phyloP scores from a whole-genome alignment of 2,113 vertebrate species.

The Oophaga pumilio region DNA sequence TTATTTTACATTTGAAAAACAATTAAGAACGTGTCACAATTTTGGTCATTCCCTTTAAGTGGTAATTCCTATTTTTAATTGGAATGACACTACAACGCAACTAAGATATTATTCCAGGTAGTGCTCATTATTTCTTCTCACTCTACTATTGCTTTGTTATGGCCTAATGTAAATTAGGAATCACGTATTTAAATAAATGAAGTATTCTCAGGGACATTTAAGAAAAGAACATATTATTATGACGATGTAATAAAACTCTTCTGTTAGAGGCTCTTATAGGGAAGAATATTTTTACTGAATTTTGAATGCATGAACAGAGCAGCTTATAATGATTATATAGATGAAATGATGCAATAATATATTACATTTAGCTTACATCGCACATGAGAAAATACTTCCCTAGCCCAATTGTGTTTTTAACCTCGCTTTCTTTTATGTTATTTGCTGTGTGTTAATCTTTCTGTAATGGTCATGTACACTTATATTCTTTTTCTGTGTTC shows the following conservation, averaged over 20 bases:
- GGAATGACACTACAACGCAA: neutral
- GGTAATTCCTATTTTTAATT: neutral
- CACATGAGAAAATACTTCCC: neutral
- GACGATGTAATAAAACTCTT: neutral
- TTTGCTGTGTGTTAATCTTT: conserved; percentile 19
- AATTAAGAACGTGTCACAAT: too few species aligned
- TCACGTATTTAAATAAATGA: neutral
- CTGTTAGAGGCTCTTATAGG: neutral
- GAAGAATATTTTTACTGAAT: neutral
- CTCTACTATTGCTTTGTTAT: neutral
- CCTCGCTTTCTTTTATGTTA: neutral
- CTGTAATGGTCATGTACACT: neutral
- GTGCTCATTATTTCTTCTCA: neutral
- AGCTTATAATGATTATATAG: neutral
- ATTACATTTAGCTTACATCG: neutral
- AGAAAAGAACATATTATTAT: neutral
- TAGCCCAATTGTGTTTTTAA: too few species aligned
- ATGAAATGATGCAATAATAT: conserved; percentile 16
- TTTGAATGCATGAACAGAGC: neutral
- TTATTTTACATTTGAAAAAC: too few species aligned
- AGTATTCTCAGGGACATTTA: conserved; percentile 33
- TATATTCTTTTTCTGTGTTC: neutral
- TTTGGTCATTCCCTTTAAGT: too few species aligned
- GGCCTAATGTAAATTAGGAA: neutral
- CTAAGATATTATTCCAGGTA: neutral